A percentile compares a stretch with the other conserved stretches of the same genome.
phyloP scores from a whole-genome alignment of 2,888 invertebrate genomes.

The Aethes cnicana region DNA sequence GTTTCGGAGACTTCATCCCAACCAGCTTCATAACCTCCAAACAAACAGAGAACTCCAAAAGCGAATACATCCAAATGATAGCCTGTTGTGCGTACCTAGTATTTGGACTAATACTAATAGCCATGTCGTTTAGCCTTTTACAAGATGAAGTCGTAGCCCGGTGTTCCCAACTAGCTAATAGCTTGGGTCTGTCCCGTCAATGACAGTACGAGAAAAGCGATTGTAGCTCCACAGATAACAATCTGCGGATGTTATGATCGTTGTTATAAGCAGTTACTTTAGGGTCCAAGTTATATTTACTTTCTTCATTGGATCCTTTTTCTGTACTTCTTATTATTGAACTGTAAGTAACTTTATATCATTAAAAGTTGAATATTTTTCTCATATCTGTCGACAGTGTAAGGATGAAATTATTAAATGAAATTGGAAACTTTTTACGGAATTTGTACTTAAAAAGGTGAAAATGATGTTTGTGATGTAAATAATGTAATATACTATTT shows the following conservation, averaged over 20 bases:
- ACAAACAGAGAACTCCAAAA: constrained; percentile 69
- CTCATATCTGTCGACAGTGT: constrained; percentile 54
- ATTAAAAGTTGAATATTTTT: constrained; percentile 53
- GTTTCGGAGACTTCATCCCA: constrained; percentile 90
- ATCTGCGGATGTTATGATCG: constrained; percentile 78
- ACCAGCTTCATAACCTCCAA: constrained; percentile 76
- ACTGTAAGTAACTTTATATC: constrained; percentile 48
- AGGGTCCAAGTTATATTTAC: constrained; percentile 45
- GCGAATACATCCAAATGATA: constrained; percentile 87
- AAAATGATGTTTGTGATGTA: constrained; percentile 66
- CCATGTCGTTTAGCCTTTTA: constrained; percentile 92
- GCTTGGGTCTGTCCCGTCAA: constrained; percentile 85
- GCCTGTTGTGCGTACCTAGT: constrained; percentile 91
- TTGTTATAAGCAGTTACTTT: constrained; percentile 56
- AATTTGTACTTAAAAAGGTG: constrained; percentile 69
- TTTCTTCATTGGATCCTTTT: constrained; percentile 46
- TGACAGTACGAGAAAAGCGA: constrained; percentile 80
- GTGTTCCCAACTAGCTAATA: constrained; percentile 87
- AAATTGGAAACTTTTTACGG: constrained; percentile 69
- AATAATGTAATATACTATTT: constrained; percentile 76
- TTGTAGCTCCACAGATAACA: constrained; percentile 73
- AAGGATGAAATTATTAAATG: constrained; percentile 46
- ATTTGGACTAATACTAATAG: constrained; percentile 89
- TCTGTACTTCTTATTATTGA: constrained; percentile 49
- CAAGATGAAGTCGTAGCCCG: constrained; percentile 90